A percentile compares a stretch with the other conserved stretches of the same genome.
Conservation (phyloP, 2,113 vertebrate species). For the Bubo scandiacus region DNA sequence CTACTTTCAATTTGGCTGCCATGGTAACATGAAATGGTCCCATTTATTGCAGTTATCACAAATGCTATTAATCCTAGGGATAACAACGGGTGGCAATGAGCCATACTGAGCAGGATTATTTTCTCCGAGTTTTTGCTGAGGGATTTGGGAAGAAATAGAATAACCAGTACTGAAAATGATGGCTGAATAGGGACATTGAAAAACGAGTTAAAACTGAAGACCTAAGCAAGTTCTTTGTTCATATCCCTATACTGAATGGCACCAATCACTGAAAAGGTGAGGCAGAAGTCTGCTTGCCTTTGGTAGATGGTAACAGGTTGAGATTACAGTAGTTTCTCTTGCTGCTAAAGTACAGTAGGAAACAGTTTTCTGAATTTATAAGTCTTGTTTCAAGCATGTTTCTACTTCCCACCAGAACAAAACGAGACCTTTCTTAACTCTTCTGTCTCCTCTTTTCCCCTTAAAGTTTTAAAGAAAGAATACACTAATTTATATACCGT, state of each 20-base stretch:
- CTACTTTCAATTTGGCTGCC: slow-evolving; percentile 44
- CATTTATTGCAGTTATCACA: slow-evolving; percentile 45
- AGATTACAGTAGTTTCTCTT: background rate
- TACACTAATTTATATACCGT: background rate
- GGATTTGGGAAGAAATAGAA: background rate
- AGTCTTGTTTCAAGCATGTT: background rate
- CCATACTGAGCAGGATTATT: background rate
- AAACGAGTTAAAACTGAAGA: background rate
- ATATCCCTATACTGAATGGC: background rate
- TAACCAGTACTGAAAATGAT: background rate
- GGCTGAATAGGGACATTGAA: background rate
- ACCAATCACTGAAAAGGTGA: background rate
- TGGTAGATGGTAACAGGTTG: background rate
- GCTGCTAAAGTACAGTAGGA: background rate
- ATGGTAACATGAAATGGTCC: slow-evolving; percentile 51
- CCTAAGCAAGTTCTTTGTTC: background rate
- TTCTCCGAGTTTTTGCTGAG: background rate
- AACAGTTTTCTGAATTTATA: background rate
- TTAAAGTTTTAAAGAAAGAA: background rate
- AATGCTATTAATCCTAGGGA: slow-evolving; percentile 41
- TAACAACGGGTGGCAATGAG: background rate
- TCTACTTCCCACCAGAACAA: background rate
- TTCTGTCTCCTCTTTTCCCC: background rate
- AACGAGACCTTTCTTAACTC: background rate
- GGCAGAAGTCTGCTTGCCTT: background rate